Percentiles rank a stretch among this genome's conserved stretches.
Conservation (phyloP, 2,888 invertebrate species). For the Anoplius nigerrimus region DNA sequence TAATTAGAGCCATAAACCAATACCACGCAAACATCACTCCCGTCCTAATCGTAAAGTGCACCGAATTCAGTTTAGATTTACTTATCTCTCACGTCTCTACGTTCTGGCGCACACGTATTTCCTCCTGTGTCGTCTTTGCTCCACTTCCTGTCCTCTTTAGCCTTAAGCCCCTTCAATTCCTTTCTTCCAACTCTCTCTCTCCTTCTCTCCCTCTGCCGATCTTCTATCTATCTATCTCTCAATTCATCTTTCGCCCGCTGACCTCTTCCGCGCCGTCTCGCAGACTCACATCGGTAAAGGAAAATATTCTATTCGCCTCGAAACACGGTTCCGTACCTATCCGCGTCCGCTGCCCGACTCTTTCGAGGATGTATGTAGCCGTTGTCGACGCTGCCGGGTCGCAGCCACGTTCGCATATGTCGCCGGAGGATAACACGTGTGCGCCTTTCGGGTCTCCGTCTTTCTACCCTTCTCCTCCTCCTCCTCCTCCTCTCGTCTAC, state of each 20-base stretch:
- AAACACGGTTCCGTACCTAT: slow-evolving; percentile 40
- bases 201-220: slow-evolving; percentile 12
- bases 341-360: slow-evolving; percentile 19
- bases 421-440: slow-evolving; percentile 52
- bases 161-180: slow-evolving; percentile 4
- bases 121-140: slow-evolving; percentile 22
- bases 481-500: background rate
- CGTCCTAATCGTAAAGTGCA: no score
- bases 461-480: slow-evolving; percentile 6
- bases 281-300: slow-evolving; percentile 46
- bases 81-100: slow-evolving; percentile 14
- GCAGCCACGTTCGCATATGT: slow-evolving; percentile 48
- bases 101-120: slow-evolving; percentile 32
- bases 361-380: slow-evolving; percentile 15
- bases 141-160: slow-evolving; percentile 8
- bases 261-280: slow-evolving; percentile 22
- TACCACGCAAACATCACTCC: no score
- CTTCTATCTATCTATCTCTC: no score
- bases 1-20: no score
- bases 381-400: slow-evolving; percentile 21
- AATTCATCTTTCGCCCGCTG: background rate
- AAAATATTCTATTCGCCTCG: slow-evolving; percentile 60
- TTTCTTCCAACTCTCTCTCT: background rate
- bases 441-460: slow-evolving; percentile 21
- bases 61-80: no score